Percentiles rank a stretch among this genome's conserved stretches.
Conservation (phyloP, 2,888 invertebrate genomes). For the Drosophila tanythrix region DNA sequence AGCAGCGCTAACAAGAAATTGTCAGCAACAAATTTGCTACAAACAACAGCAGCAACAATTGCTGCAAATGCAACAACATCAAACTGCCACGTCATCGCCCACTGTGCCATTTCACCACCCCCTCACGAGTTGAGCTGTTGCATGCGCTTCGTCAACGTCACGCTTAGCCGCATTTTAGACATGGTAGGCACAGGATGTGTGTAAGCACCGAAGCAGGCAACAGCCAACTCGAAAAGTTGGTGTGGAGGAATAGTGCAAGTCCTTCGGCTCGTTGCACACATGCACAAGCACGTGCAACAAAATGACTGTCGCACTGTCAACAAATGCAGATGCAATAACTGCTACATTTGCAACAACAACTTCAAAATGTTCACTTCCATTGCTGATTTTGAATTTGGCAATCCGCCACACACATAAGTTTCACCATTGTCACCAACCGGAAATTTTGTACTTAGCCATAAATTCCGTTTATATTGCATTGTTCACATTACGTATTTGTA, state of each 20-base stretch:
- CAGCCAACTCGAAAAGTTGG: not conserved
- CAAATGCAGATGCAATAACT: slow-evolving; percentile 36
- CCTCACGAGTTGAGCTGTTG: slow-evolving; percentile 72
- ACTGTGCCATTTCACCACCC: slow-evolving; percentile 13
- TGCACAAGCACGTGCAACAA: slow-evolving; percentile 17
- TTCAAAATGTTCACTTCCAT: slow-evolving; percentile 20
- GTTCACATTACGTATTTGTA: not conserved
- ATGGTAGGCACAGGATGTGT: slow-evolving; percentile 64
- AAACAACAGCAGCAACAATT: slow-evolving; percentile 34
- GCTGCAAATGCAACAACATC: slow-evolving; percentile 39
- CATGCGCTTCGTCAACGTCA: slow-evolving; percentile 77
- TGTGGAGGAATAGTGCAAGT: not conserved
- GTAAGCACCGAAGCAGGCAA: slow-evolving; percentile 30
- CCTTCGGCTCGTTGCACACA: slow-evolving; percentile 12
- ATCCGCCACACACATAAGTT: not conserved
- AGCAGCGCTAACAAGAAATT: slow-evolving; percentile 70
- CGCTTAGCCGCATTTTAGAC: slow-evolving; percentile 74
- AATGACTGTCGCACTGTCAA: slow-evolving; percentile 17
- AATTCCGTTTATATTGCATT: not conserved
- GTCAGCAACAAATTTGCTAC: slow-evolving; percentile 71
- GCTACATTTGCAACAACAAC: slow-evolving; percentile 14
- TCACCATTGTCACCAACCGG: not conserved
- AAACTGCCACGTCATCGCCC: slow-evolving; percentile 56
- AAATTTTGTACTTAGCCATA: not conserved
- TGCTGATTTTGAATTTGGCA: slow-evolving; percentile 14